phyloP scores from a whole-genome alignment of 2,888 invertebrate genomes.

The Ryuthela nishihirai region DNA sequence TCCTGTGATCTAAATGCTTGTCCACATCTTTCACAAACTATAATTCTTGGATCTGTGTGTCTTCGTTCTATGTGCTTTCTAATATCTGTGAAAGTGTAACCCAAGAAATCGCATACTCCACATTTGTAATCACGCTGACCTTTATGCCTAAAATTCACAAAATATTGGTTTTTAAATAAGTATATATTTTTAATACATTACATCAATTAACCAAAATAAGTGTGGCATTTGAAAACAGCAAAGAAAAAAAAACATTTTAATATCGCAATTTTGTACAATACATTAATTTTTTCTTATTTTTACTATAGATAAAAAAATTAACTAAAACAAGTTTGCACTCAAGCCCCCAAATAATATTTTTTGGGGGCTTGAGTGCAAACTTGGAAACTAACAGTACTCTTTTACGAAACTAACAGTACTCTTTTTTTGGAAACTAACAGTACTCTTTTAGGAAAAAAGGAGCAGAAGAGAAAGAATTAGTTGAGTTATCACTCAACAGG shows the following conservation, averaged over 20 bases:
- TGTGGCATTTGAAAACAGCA: not conserved
- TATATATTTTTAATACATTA: not conserved
- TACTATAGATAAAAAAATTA: too few relatives aligned
- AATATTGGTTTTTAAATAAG: not conserved
- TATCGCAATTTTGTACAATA: too few relatives aligned
- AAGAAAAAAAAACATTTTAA: not conserved
- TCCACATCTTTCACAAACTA: constrained; percentile 49
- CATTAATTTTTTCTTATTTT: too few relatives aligned
- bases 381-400: too few relatives aligned
- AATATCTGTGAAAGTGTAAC: constrained; percentile 54
- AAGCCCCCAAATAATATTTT: too few relatives aligned
- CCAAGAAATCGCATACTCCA: constrained; percentile 53
- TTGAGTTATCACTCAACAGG: too few relatives aligned
- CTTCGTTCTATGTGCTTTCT: constrained; percentile 53
- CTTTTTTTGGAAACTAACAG: too few relatives aligned
- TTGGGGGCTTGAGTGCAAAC: too few relatives aligned
- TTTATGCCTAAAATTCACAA: constrained; percentile 47
- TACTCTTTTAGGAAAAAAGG: too few relatives aligned
- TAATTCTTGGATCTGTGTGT: constrained; percentile 48
- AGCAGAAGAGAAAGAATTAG: too few relatives aligned
- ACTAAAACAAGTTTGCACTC: too few relatives aligned
- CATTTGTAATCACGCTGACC: constrained; percentile 53
- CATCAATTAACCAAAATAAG: not conserved
- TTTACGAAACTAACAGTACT: too few relatives aligned
- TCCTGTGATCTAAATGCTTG: constrained; percentile 46